Conservation (phyloP, 1,140 invertebrate genomes). For the Batillaria attramentaria region DNA sequence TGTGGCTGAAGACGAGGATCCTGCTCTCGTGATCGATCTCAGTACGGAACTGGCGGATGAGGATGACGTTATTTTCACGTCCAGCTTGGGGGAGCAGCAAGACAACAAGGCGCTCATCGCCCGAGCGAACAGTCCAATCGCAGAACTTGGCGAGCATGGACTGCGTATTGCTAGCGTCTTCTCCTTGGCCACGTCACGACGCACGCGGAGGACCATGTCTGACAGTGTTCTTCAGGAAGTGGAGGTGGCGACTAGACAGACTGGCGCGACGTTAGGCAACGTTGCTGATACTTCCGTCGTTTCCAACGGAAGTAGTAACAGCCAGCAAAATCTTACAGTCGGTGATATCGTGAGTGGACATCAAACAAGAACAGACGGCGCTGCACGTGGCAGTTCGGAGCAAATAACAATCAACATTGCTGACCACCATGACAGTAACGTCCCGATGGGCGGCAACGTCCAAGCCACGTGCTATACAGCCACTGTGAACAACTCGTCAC, state of each 20-base stretch:
- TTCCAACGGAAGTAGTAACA: conserved; percentile 12
- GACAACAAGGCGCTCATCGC: too few relatives aligned
- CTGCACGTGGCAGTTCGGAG: too few relatives aligned
- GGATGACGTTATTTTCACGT: conserved; percentile 12
- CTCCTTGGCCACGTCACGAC: conserved; percentile 3
- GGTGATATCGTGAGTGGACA: too few relatives aligned
- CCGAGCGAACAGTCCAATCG: neutral
- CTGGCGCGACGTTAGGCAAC: neutral
- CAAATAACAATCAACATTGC: too few relatives aligned
- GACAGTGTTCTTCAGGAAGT: conserved; percentile 25
- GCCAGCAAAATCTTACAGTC: neutral
- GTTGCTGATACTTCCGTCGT: neutral
- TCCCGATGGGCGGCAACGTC: too few relatives aligned
- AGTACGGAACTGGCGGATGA: conserved; percentile 11
- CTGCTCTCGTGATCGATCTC: conserved; percentile 17
- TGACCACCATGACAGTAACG: too few relatives aligned
- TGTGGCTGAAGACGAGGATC: neutral
- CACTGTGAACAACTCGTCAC: neutral
- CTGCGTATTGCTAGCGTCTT: conserved; percentile 23
- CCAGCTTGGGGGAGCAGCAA: too few relatives aligned
- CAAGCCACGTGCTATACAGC: too few relatives aligned
- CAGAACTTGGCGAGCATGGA: neutral
- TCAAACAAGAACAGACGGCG: too few relatives aligned
- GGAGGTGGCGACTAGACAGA: neutral
- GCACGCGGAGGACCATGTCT: conserved; percentile 13